Base-by-base conservation (phyloP, 2,888 invertebrate species). In the Campoletis raptor region DNA sequence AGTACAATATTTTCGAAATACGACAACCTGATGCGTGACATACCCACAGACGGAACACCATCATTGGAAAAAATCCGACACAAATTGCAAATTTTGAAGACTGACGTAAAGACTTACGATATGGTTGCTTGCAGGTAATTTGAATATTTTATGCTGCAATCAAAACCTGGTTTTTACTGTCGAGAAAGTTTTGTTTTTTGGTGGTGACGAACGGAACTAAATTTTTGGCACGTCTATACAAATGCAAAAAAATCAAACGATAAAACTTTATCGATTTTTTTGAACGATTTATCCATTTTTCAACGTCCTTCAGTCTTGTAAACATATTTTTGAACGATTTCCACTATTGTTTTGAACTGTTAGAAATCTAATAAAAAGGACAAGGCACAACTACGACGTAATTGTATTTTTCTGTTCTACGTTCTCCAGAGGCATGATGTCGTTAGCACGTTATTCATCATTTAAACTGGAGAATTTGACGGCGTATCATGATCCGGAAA, bases 1-100 rank as follows among this genome's bases (percentile, higher is more conserved):
- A 48, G 88, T 1, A 80, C 87, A 0, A 85, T 92, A 15, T 48
- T 90, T 48, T 92, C 92, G 6, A 92, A 90, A 69, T 92, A 92
- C 45, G n/a, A 69, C 2, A 92, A 92, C 30, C n/a, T 92, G 30
- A 87, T 83, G 74, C 21, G 67, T 8, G 73, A 86, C 42, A 79
- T 87, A 0, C 89, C 91, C 45, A 24, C 36, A 9, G 85, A 81
- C 0, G 88, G 87, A 12, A 83, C 89, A 0, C 72, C 77, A 0
- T 12, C 87, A 6, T 85, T 80, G 5, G 83, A 52, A 2, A 83
- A 54, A 21, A 61, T 91, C 42, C 52, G 7, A 0, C 48, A 64
- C 6, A 89, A 74, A 48, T 81, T 86, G 1, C 12, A 36, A 0
- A 48, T 90, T 10, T 40, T 90, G 0, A 61, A 10, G 2, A 15